These are phyloP conservation scores for Eira barbara DNA, from an alignment of 2,113 vertebrate species.

Conservation along the genomic window DNA sequence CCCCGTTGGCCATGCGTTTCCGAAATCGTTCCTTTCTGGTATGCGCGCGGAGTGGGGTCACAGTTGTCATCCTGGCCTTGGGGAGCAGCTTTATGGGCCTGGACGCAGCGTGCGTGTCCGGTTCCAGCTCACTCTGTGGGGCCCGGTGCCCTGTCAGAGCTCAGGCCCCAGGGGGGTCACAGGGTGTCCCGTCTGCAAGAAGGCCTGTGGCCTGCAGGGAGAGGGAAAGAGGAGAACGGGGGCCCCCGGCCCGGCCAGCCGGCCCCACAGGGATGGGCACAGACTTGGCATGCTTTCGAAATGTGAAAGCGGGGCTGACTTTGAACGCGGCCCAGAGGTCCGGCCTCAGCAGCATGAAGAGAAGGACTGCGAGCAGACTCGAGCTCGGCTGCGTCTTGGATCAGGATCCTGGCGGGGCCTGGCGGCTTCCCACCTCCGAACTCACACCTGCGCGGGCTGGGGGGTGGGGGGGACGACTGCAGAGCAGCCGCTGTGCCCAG, in stretches of 20 bases:
- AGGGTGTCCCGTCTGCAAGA: fast-evolving
- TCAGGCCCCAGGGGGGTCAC: neutral
- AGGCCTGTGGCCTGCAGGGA: neutral
- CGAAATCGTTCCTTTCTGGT: fast-evolving
- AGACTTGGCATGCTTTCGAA: neutral
- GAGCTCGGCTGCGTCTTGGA: neutral
- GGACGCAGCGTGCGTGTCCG: fast-evolving
- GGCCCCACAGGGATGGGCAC: neutral
- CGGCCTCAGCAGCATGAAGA: fast-evolving
- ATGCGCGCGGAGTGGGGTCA: fast-evolving
- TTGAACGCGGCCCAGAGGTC: neutral
- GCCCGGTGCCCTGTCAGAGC: neutral
- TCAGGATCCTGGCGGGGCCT: fast-evolving
- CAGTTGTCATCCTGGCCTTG: fast-evolving
- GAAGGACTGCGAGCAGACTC: fast-evolving
- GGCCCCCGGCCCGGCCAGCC: neutral
- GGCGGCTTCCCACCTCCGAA: neutral
- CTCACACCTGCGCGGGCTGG: neutral
- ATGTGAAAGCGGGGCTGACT: neutral
- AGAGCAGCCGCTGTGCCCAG: too few species aligned
- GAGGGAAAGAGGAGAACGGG: neutral
- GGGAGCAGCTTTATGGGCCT: neutral
- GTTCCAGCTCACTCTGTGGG: fast-evolving
- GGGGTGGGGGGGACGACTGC: too few species aligned
- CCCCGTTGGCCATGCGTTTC: fast-evolving